Percentiles rank a stretch among this genome's conserved stretches.
Conservation (phyloP, 2,113 vertebrate genomes). For the Cyprinodon variegatus region DNA sequence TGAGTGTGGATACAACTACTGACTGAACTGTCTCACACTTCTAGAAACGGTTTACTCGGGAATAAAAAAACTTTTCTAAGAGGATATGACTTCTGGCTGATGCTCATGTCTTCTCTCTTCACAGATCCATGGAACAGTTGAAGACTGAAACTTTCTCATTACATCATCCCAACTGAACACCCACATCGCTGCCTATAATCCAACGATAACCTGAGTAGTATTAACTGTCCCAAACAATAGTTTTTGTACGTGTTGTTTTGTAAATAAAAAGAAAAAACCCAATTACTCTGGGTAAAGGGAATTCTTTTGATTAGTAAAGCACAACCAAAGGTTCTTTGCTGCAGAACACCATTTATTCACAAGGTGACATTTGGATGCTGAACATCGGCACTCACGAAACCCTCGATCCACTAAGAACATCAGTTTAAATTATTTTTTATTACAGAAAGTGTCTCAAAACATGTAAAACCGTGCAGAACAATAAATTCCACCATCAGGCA, state of each 20-base stretch:
- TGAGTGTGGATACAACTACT: background rate
- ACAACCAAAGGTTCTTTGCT: constrained; percentile 10
- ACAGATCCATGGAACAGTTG: constrained; percentile 67
- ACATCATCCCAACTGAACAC: background rate
- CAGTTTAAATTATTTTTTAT: background rate
- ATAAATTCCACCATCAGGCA: constrained; percentile 24
- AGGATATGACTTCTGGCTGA: no score
- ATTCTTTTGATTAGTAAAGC: constrained; percentile 27
- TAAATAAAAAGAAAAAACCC: constrained; percentile 26
- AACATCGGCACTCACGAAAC: constrained; percentile 23
- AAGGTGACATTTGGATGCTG: constrained; percentile 34
- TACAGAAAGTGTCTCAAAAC: constrained; percentile 8
- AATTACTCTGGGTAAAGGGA: background rate
- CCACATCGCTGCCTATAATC: background rate
- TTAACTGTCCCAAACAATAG: constrained; percentile 2
- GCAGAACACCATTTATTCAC: constrained; percentile 44
- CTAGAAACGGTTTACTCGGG: background rate
- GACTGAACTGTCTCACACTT: background rate
- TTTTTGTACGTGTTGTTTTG: constrained; percentile 38
- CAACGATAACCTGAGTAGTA: background rate
- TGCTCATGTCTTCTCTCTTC: constrained; percentile 28
- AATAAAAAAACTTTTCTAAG: background rate
- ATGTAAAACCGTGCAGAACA: constrained; percentile 14
- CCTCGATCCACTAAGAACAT: background rate
- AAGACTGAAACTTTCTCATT: constrained; percentile 46